Percentiles rank a stretch among this genome's conserved stretches.
These are phyloP conservation scores for Orthonyx spaldingii DNA, from an alignment of 2,113 vertebrate species.

Conservation along the genomic window DNA sequence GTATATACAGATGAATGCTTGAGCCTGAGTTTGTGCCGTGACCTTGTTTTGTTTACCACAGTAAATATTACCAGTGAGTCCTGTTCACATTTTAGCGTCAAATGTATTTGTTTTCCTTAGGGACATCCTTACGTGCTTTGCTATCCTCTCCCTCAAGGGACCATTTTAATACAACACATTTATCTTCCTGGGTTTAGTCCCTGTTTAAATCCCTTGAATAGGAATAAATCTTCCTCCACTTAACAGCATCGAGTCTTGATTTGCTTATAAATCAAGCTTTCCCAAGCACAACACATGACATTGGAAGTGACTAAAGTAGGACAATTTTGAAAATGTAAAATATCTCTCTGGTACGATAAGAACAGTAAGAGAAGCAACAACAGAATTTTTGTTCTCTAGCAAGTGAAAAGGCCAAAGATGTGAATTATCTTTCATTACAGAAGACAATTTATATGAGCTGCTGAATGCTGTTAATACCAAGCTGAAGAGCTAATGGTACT, in stretches of 20 bases:
- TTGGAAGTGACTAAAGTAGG: neutral
- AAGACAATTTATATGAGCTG: neutral
- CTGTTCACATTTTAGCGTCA: neutral
- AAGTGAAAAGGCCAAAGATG: neutral
- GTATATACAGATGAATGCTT: neutral
- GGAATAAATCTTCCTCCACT: neutral
- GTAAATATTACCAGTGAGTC: neutral
- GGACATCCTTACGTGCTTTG: neutral
- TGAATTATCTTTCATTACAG: neutral
- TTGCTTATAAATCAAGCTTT: neutral
- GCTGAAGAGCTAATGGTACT: neutral
- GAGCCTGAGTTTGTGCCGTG: neutral
- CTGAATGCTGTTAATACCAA: neutral
- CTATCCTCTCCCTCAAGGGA: neutral
- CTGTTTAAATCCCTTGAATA: neutral
- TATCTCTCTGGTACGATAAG: neutral
- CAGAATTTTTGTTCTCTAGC: neutral
- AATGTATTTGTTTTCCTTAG: neutral
- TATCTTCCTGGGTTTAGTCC: neutral
- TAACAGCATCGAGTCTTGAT: neutral
- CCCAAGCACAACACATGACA: neutral
- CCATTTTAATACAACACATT: neutral
- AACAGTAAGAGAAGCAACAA: neutral
- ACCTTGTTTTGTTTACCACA: neutral
- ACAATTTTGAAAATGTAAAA: neutral